phyloP scores from a whole-genome alignment of 2,888 invertebrate genomes.

The Volucella zonaria region DNA sequence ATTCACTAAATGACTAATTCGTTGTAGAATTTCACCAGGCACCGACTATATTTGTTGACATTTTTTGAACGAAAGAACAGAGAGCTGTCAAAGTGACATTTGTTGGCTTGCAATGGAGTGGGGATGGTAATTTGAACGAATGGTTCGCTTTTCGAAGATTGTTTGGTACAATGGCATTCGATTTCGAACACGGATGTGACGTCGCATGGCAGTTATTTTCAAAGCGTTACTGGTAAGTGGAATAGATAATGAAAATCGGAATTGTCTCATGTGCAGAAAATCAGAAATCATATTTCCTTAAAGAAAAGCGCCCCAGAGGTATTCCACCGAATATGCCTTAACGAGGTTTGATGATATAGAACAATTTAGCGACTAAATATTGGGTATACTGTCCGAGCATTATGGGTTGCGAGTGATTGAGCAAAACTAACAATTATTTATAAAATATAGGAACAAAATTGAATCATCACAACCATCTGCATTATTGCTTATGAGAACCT shows the following conservation, averaged over 20 bases:
- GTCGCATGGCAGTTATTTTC: constrained; percentile 21
- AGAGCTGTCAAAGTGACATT: constrained; percentile 48
- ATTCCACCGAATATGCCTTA: too few relatives aligned
- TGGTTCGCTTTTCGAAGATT: constrained; percentile 28
- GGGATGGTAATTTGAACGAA: constrained; percentile 42
- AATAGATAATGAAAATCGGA: neutral
- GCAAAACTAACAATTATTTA: too few relatives aligned
- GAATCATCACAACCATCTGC: too few relatives aligned
- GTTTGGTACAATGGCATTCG: constrained; percentile 36
- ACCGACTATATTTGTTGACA: constrained; percentile 54
- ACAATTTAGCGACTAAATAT: too few relatives aligned
- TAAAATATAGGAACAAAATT: too few relatives aligned
- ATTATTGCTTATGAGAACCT: too few relatives aligned
- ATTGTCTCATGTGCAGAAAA: too few relatives aligned
- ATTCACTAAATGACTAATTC: constrained; percentile 2
- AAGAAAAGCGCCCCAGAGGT: too few relatives aligned
- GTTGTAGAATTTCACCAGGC: constrained; percentile 18
- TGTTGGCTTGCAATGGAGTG: constrained; percentile 15
- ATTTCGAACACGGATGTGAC: constrained; percentile 41
- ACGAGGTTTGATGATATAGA: too few relatives aligned
- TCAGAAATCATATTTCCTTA: too few relatives aligned
- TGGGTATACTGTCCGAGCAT: too few relatives aligned
- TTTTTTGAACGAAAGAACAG: constrained; percentile 38
- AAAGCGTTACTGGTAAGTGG: neutral
- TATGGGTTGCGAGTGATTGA: too few relatives aligned